Evolutionary conservation across 2,113 vertebrate species (phyloP).

Genomic region (Poicephalus meyeri): DNA sequence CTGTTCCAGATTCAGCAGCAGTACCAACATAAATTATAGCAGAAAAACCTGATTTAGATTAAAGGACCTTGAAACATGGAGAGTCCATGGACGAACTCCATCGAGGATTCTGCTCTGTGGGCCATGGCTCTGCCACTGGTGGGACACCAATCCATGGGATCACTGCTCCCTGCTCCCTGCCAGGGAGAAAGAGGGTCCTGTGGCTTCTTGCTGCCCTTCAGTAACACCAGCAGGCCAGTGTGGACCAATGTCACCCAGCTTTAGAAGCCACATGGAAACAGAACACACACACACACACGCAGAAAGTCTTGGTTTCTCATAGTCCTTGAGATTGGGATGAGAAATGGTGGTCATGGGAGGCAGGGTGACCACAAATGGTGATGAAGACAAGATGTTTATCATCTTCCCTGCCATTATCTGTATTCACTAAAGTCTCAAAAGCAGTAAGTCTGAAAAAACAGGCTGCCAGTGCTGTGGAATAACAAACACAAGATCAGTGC

Average conservation of each 20-base stretch:
- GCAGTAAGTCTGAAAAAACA: background rate
- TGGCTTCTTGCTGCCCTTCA: background rate
- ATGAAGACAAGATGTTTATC: background rate
- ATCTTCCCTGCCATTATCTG: background rate
- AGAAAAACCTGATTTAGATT: background rate
- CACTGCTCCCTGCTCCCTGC: background rate
- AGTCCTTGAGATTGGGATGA: background rate
- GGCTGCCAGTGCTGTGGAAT: background rate
- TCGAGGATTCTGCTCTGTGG: fast-evolving
- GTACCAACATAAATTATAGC: background rate
- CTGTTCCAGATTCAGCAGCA: background rate
- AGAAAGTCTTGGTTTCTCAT: background rate
- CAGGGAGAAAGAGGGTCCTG: background rate
- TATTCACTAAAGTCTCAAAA: background rate
- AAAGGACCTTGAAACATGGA: background rate
- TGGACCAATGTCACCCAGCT: background rate
- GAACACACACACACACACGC: background rate
- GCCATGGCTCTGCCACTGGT: fast-evolving
- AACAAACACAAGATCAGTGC: background rate
- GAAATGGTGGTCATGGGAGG: background rate
- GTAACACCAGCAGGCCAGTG: background rate
- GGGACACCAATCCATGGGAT: background rate
- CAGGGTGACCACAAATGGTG: fast-evolving
- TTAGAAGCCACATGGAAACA: background rate
- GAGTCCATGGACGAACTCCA: background rate